Conservation (phyloP, 2,113 vertebrate species). For the Megalops atlanticus region DNA sequence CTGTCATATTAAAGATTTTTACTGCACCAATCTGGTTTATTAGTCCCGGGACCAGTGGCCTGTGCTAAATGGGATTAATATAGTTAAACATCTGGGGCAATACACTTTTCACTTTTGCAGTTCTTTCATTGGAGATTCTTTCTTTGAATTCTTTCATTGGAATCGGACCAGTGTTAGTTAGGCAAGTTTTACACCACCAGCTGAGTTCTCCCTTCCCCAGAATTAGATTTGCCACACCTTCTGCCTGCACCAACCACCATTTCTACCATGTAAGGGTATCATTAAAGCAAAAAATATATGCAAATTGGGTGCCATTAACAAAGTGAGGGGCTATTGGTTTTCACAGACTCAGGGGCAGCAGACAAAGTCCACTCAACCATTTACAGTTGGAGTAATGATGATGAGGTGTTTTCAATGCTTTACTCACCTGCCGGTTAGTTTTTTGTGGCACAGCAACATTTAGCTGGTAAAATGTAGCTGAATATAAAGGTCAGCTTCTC, state of each 20-base stretch:
- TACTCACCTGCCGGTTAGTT: neutral
- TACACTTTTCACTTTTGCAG: neutral
- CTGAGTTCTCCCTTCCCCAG: neutral
- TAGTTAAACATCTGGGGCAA: too few species aligned
- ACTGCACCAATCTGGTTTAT: neutral
- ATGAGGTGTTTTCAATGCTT: neutral
- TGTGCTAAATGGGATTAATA: neutral
- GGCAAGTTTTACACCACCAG: neutral
- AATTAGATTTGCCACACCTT: too few species aligned
- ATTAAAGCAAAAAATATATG: neutral
- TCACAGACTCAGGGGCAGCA: neutral
- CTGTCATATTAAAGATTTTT: neutral
- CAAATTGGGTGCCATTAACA: neutral
- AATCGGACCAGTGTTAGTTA: neutral
- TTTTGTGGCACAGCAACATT: neutral
- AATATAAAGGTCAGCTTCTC: slow-evolving; percentile 27
- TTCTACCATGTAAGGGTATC: neutral
- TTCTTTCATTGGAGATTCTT: too few species aligned
- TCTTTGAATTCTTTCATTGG: too few species aligned
- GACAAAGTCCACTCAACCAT: neutral
- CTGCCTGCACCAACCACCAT: too few species aligned
- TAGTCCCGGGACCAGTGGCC: neutral
- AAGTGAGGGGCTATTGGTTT: neutral
- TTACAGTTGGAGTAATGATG: neutral
- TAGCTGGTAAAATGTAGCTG: neutral